Conservation (phyloP, 2,888 invertebrate species). For the Drosophila conformis region DNA sequence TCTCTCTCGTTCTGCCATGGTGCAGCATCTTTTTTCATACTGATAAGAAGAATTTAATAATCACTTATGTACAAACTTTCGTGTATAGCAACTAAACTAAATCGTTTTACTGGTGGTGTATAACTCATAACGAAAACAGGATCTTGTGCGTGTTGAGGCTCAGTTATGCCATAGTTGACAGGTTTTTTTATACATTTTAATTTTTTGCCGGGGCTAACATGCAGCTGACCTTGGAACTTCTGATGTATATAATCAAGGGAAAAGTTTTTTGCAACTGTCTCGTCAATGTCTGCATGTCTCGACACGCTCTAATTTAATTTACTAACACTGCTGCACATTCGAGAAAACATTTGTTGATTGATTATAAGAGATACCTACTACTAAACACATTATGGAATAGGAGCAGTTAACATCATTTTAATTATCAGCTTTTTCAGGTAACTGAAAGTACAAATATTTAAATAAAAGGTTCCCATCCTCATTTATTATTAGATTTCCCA, state of each 20-base stretch:
- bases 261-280: slow-evolving; percentile 25
- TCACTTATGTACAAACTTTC: background rate
- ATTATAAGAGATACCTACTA: background rate
- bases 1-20: slow-evolving; percentile 10
- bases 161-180: slow-evolving; percentile 21
- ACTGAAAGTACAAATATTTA: background rate
- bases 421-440: background rate
- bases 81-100: slow-evolving; percentile 18
- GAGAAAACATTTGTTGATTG: background rate
- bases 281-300: slow-evolving; percentile 20
- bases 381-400: background rate
- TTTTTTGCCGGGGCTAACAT: slow-evolving; percentile 32
- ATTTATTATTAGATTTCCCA: background rate
- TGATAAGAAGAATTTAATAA: slow-evolving; percentile 35
- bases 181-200: background rate
- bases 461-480: background rate
- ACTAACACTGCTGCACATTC: background rate
- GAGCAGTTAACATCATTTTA: background rate
- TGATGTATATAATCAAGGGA: slow-evolving; percentile 19
- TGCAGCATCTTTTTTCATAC: slow-evolving; percentile 9
- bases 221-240: slow-evolving; percentile 39
- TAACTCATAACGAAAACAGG: slow-evolving; percentile 35
- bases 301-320: background rate
- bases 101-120: background rate
- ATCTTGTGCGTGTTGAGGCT: slow-evolving; percentile 5